These are phyloP conservation scores for Maylandia zebra DNA, from an alignment of 2,113 vertebrate species.

Conservation along the genomic window DNA sequence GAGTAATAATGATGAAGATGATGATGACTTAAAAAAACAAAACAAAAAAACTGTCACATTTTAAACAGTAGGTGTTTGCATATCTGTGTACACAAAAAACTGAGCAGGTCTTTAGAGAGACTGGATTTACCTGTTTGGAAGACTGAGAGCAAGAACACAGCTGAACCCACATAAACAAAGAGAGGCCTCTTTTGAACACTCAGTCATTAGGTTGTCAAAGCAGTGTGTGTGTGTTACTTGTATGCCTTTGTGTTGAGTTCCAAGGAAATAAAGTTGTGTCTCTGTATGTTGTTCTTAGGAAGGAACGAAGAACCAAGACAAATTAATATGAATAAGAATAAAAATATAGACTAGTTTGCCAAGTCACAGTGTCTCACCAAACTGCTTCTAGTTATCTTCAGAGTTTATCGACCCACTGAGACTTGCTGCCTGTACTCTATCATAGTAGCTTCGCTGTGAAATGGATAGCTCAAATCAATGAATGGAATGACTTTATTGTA, in stretches of 20 bases:
- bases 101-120: background rate
- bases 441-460: background rate
- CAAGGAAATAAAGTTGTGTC: background rate
- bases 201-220: background rate
- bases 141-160: conserved; percentile 2
- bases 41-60: background rate
- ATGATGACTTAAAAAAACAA: background rate
- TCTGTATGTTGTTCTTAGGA: background rate
- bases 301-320: background rate
- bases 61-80: background rate
- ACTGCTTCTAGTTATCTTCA: background rate
- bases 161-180: background rate
- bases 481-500: conserved; percentile 31
- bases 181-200: background rate
- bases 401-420: background rate
- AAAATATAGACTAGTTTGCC: background rate
- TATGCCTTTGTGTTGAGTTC: background rate
- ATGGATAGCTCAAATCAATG: conserved; percentile 27
- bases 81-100: background rate
- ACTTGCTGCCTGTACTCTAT: background rate
- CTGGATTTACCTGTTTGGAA: conserved; percentile 67
- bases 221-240: background rate
- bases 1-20: background rate
- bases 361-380: background rate
- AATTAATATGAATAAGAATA: background rate